These are phyloP conservation scores for Molossus molossus DNA, from an alignment of 2,797 vertebrate genomes.

Conservation along the genomic window DNA sequence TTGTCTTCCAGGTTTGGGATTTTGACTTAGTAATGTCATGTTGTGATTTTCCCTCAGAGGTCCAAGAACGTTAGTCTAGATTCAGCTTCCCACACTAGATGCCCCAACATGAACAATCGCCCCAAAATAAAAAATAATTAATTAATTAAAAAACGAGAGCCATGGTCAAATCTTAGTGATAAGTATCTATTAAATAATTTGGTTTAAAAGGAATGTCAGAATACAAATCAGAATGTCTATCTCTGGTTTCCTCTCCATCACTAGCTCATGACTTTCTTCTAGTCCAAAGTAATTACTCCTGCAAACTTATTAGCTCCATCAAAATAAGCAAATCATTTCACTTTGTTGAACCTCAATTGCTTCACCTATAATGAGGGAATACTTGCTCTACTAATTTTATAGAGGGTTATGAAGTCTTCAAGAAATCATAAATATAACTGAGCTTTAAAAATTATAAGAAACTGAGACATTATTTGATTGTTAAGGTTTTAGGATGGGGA, in stretches of 20 bases:
- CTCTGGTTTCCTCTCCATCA: not conserved
- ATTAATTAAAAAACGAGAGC: not conserved
- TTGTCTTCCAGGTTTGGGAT: slow-evolving; percentile 35
- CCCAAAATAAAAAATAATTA: not conserved
- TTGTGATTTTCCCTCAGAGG: not conserved
- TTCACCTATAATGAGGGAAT: not conserved
- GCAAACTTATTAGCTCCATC: not conserved
- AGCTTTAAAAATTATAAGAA: slow-evolving; percentile 1
- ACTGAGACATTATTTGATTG: not conserved
- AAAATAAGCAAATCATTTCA: not conserved
- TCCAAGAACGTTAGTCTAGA: not conserved
- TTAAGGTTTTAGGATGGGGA: not conserved
- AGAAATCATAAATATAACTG: not conserved
- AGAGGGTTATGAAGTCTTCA: slow-evolving; percentile 31
- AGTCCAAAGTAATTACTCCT: not conserved
- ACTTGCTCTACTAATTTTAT: not conserved
- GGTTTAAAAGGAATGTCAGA: not conserved
- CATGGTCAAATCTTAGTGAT: not conserved
- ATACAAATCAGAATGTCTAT: not conserved
- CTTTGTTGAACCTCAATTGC: not conserved
- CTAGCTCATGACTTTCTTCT: not conserved
- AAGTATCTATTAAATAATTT: not conserved
- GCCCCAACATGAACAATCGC: not conserved
- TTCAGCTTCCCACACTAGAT: not conserved
- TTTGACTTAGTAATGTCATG: slow-evolving; percentile 33